Percentiles rank a stretch among this genome's conserved stretches.
These are phyloP conservation scores for Plagiodera versicolora DNA, from an alignment of 2,888 invertebrate genomes.

Conservation along the genomic window DNA sequence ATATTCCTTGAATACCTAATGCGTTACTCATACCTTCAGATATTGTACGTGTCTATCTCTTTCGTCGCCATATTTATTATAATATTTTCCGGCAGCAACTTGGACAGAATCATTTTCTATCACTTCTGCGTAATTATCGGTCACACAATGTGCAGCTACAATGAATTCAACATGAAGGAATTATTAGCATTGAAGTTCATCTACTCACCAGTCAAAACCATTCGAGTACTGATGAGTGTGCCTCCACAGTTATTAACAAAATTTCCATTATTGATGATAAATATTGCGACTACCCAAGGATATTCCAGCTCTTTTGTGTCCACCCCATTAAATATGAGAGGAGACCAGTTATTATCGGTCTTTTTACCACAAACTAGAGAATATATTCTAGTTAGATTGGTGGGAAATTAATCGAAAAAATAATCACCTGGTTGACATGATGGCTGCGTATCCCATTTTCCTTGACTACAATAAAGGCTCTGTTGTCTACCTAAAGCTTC, in stretches of 20 bases:
- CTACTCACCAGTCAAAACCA: conserved; percentile 24
- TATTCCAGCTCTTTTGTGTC: conserved; percentile 16
- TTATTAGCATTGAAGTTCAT: no score
- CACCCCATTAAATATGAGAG: conserved; percentile 18
- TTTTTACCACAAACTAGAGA: conserved; percentile 27
- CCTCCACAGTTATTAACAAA: conserved; percentile 25
- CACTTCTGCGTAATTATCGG: conserved; percentile 19
- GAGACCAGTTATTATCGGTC: conserved; percentile 10
- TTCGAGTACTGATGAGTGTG: conserved; percentile 18
- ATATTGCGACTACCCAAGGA: conserved; percentile 25
- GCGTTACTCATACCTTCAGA: conserved; percentile 16
- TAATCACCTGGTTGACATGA: conserved; percentile 27
- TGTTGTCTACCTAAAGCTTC: conserved; percentile 23
- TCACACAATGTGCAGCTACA: conserved; percentile 28
- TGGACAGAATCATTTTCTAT: conserved; percentile 6
- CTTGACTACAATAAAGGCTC: conserved; percentile 18
- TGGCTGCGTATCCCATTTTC: conserved; percentile 24
- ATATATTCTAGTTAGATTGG: neutral
- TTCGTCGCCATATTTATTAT: conserved; percentile 13
- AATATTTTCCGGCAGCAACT: conserved; percentile 26
- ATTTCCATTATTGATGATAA: conserved; percentile 8
- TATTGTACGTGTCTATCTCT: conserved; percentile 20
- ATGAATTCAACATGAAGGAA: neutral
- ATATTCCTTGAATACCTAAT: no score
- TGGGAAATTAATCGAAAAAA: no score